Conservation (phyloP, 2,888 invertebrate species). For the Xylota sylvarum region DNA sequence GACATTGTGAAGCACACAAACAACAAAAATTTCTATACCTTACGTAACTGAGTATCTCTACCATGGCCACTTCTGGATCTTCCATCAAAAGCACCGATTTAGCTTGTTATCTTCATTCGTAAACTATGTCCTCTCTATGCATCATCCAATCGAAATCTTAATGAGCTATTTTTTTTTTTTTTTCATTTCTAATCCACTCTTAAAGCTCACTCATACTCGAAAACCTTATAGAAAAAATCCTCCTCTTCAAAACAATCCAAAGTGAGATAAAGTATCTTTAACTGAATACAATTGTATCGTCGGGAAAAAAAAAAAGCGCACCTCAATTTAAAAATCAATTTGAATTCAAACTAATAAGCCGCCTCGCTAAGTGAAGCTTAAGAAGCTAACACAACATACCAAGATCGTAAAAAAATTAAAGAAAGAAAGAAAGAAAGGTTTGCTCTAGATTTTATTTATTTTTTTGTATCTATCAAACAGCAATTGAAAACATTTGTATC, state of each 20-base stretch:
- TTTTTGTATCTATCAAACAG: constrained; percentile 1
- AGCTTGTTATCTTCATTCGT: background rate
- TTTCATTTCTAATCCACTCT: constrained; percentile 36
- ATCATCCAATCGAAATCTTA: constrained; percentile 27
- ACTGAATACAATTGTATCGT: background rate
- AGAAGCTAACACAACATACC: constrained; percentile 47
- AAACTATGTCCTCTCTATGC: constrained; percentile 5
- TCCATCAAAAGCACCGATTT: constrained; percentile 23
- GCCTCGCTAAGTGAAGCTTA: constrained; percentile 39
- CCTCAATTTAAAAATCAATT: constrained; percentile 52
- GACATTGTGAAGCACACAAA: constrained; percentile 1
- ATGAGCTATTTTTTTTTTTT: constrained; percentile 27
- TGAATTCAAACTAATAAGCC: constrained; percentile 46
- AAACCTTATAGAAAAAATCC: constrained; percentile 3
- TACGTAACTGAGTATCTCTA: constrained; percentile 25
- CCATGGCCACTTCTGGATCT: too few species aligned
- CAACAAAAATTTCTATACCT: background rate
- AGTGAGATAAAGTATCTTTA: constrained; percentile 50
- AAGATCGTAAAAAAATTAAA: constrained; percentile 14
- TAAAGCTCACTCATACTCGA: constrained; percentile 19
- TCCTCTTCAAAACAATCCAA: constrained; percentile 44
- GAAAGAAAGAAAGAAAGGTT: constrained; percentile 47
- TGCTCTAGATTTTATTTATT: constrained; percentile 49
- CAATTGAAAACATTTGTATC: constrained; percentile 61
- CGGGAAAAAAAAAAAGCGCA: constrained; percentile 7